phyloP scores from a whole-genome alignment of 1,140 invertebrate genomes.

The Apis dorsata region DNA sequence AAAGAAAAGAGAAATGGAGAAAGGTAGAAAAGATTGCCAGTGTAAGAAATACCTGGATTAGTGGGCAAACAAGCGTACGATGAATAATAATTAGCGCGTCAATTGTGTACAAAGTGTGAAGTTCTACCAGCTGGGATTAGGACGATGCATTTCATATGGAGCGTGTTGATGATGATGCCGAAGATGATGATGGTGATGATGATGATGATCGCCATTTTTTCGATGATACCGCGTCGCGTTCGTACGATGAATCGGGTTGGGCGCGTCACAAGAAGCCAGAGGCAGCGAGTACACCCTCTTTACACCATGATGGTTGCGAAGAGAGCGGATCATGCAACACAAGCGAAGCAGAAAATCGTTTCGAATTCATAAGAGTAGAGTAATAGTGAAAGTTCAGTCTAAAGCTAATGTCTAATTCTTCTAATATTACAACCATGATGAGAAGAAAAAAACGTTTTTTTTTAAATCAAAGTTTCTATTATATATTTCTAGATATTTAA shows the following conservation, averaged over 20 bases:
- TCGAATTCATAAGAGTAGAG: constrained; percentile 48
- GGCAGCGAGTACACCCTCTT: constrained; percentile 82
- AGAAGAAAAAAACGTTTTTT: neutral
- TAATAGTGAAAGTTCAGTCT: constrained; percentile 35
- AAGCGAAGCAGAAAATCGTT: constrained; percentile 77
- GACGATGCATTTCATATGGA: constrained; percentile 76
- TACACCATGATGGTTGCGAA: constrained; percentile 64
- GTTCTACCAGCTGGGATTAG: constrained; percentile 77
- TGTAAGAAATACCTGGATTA: constrained; percentile 67
- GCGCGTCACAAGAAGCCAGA: constrained; percentile 77
- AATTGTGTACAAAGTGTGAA: constrained; percentile 47
- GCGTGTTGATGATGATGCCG: constrained; percentile 75
- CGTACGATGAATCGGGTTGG: constrained; percentile 78
- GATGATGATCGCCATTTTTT: constrained; percentile 75
- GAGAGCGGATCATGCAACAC: constrained; percentile 78
- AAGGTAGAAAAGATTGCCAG: constrained; percentile 51
- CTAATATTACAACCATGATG: neutral
- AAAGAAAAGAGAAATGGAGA: constrained; percentile 19
- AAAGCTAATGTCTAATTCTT: neutral
- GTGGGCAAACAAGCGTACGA: constrained; percentile 55
- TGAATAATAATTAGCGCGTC: constrained; percentile 57
- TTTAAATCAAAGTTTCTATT: too few species aligned
- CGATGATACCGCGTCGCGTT: constrained; percentile 77
- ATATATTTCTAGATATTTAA: constrained; percentile 27
- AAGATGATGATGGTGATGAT: constrained; percentile 64